phyloP scores from a whole-genome alignment of 1,140 invertebrate genomes.

The Aleiodes sp. region DNA sequence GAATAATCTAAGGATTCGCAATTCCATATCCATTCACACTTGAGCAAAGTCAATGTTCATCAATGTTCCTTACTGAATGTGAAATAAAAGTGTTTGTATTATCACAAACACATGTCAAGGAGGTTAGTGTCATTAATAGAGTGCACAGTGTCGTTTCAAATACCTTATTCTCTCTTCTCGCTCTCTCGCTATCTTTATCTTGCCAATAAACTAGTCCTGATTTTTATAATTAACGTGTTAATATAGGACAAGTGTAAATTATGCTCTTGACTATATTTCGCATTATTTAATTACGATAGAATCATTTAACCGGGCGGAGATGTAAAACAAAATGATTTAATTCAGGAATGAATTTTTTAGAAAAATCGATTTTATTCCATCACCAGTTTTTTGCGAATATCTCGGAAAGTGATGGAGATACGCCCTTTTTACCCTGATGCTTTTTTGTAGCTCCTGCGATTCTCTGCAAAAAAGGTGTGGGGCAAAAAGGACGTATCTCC shows the following conservation, averaged over 20 bases:
- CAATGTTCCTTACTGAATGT: conserved; percentile 49
- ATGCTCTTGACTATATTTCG: neutral
- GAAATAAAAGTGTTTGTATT: conserved; percentile 41
- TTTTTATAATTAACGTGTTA: conserved; percentile 4
- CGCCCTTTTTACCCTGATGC: no score
- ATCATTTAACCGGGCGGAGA: no score
- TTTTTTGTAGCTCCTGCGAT: no score
- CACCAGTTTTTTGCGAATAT: no score
- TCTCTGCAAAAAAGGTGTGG: no score
- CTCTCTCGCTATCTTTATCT: neutral
- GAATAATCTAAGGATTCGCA: neutral
- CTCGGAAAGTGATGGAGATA: no score
- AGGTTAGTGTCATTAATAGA: conserved; percentile 41
- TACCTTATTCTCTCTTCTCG: neutral
- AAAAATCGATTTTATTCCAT: no score
- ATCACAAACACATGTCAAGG: conserved; percentile 46
- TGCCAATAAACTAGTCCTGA: neutral
- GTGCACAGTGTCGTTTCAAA: conserved; percentile 20
- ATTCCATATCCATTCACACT: conserved; percentile 41
- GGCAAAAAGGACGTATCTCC: no score
- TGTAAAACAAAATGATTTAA: no score
- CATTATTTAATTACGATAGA: no score
- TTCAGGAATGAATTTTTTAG: no score
- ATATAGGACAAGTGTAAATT: neutral
- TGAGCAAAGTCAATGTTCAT: conserved; percentile 34